Base-by-base conservation (phyloP, 2,888 invertebrate species). In the Pseudococcus viburni region DNA sequence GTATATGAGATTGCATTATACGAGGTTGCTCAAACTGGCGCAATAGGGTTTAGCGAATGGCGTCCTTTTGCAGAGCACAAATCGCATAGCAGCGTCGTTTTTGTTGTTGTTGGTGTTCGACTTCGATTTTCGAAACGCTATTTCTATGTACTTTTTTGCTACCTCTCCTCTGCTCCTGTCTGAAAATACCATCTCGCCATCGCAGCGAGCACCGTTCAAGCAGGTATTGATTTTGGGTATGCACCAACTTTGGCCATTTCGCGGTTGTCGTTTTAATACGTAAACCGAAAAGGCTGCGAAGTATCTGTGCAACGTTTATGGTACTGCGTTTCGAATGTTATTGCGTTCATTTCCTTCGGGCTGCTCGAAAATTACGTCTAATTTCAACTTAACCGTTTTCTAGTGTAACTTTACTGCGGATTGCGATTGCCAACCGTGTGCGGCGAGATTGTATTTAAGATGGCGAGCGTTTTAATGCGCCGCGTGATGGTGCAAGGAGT, bases 171-270 rank as follows among this genome's bases (percentile, higher is more conserved):
- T 33, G 1, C 26, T 33, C 26, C 26, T 33, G 11, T 19, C 19
- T 5, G 19, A 59, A n/a, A 19, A 19, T 6, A 9, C 9, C 59
- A 59, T n/a, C 19, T 59, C 19, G 26, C 26, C 26, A 33, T 33
- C 3, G 26, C 26, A 33, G 26, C 19, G 19, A 19, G 0, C 19
- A 1, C 26, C 26, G 26, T 59, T 59, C 59, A 19, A 59, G 59
- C 68, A 73, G 68, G 68, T 73, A 73, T 73, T 33, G 68, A 73
- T 73, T 73, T 73, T 73, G 68, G 33, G 33, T 73, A 73, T 73
- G 68, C 68, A 73, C 59, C 59, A 59, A 59, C 59, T 59, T 59
- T 59, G 59, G 59, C 59, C 59, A 59, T 59, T 59, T 59, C 59
- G 59, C 19, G 59, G 59, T 59, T 19, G 59, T 59, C 59, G 59